Conservation (phyloP, 2,113 vertebrate species). For the Pluvialis apricaria region DNA sequence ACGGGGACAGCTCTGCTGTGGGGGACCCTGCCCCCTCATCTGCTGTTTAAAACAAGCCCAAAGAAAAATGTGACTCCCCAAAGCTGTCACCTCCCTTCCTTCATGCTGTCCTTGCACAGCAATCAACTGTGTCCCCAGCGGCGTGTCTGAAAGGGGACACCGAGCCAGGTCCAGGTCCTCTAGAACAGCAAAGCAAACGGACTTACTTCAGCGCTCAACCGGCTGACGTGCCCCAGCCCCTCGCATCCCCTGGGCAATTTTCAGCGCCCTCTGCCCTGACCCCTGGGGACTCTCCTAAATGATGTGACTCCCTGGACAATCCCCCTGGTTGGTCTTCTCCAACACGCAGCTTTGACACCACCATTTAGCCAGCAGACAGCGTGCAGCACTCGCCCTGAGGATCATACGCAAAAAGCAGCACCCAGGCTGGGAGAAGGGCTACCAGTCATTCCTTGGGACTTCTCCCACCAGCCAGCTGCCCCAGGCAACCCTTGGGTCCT, state of each 20-base stretch:
- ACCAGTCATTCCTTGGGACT: background rate
- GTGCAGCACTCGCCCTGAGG: background rate
- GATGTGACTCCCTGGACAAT: background rate
- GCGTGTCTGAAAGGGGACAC: background rate
- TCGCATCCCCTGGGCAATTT: background rate
- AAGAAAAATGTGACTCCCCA: background rate
- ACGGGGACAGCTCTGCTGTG: background rate
- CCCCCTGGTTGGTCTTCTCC: background rate
- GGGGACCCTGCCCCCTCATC: background rate
- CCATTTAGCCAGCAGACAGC: background rate
- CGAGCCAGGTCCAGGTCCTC: background rate
- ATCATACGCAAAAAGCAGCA: background rate
- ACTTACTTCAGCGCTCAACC: no score
- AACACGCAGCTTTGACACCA: background rate
- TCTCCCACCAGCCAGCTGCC: background rate
- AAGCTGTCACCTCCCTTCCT: background rate
- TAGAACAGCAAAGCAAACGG: background rate
- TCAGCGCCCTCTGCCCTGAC: background rate
- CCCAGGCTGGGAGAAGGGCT: background rate
- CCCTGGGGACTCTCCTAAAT: background rate
- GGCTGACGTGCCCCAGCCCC: background rate
- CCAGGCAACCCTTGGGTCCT: background rate
- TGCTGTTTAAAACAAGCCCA: slow-evolving; percentile 22
- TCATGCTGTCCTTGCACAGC: no score
- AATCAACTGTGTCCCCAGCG: background rate